phyloP scores from a whole-genome alignment of 2,888 invertebrate genomes.

The Sarcophaga rosellei region DNA sequence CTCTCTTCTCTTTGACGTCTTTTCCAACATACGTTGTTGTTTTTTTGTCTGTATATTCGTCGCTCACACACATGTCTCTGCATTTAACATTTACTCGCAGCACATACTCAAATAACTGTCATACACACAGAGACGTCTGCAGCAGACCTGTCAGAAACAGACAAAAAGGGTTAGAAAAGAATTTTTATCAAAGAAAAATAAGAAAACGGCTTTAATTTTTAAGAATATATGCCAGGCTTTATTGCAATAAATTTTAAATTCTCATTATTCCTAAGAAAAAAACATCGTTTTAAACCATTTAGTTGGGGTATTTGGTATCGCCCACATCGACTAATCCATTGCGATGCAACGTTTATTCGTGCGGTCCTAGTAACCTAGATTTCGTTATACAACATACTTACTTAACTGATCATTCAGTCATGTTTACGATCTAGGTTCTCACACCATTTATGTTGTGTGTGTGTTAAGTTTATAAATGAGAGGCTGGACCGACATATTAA shows the following conservation, averaged over 20 bases:
- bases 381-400: too few species aligned
- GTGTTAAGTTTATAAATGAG: too few species aligned
- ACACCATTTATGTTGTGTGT: too few species aligned
- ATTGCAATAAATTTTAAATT: neutral
- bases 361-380: too few species aligned
- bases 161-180: neutral
- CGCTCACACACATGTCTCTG: neutral
- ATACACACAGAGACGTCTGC: neutral
- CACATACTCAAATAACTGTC: neutral
- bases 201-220: neutral
- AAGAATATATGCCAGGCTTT: neutral
- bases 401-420: too few species aligned
- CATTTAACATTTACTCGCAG: neutral
- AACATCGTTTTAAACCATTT: too few species aligned
- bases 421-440: too few species aligned
- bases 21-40: neutral
- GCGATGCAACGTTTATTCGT: too few species aligned
- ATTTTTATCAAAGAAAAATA: neutral
- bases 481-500: too few species aligned
- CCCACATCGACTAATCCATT: too few species aligned
- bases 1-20: neutral
- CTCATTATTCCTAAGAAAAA: too few species aligned
- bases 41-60: neutral
- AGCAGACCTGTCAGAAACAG: neutral
- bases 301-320: too few species aligned